A percentile compares a stretch with the other conserved stretches of the same genome.
phyloP scores from a whole-genome alignment of 2,113 vertebrate genomes.

The Cyprinodon brontotheroides region DNA sequence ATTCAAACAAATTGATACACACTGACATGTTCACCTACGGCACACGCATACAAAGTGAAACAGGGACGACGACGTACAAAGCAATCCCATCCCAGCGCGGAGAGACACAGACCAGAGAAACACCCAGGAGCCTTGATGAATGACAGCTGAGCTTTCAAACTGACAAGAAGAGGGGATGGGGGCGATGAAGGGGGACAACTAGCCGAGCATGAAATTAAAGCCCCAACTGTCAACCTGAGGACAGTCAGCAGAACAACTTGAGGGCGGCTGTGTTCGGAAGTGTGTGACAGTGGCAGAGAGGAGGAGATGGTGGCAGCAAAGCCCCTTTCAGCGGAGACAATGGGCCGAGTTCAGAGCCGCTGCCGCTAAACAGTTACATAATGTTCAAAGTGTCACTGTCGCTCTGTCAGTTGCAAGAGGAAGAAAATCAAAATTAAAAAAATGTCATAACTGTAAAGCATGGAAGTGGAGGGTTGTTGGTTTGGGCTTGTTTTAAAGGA shows the following conservation, averaged over 20 bases:
- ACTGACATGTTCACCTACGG: not conserved
- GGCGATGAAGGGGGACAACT: constrained; percentile 30
- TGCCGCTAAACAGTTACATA: not conserved
- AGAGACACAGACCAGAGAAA: constrained; percentile 11
- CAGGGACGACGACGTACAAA: constrained; percentile 16
- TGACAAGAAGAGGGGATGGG: not conserved
- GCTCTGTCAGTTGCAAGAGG: not conserved
- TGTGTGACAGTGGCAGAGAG: constrained; percentile 8
- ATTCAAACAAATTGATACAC: not conserved
- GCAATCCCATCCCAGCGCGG: constrained; percentile 14
- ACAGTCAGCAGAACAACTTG: constrained; percentile 24
- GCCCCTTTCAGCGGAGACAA: not conserved
- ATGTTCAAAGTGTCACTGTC: not conserved
- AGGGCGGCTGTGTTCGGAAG: constrained; percentile 7
- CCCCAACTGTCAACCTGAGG: constrained; percentile 61
- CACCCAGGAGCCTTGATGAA: constrained; percentile 51
- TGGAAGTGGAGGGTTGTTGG: not conserved
- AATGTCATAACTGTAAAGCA: not conserved
- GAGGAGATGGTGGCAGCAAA: not conserved
- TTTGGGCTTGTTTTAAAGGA: not conserved
- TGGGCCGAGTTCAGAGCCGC: not conserved
- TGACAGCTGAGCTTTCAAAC: constrained; percentile 62
- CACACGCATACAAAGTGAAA: constrained; percentile 4
- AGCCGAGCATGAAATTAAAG: constrained; percentile 79
- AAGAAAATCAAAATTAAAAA: not conserved